Base-by-base conservation (phyloP, 2,797 vertebrate species). In the Lepus oiostolus region DNA sequence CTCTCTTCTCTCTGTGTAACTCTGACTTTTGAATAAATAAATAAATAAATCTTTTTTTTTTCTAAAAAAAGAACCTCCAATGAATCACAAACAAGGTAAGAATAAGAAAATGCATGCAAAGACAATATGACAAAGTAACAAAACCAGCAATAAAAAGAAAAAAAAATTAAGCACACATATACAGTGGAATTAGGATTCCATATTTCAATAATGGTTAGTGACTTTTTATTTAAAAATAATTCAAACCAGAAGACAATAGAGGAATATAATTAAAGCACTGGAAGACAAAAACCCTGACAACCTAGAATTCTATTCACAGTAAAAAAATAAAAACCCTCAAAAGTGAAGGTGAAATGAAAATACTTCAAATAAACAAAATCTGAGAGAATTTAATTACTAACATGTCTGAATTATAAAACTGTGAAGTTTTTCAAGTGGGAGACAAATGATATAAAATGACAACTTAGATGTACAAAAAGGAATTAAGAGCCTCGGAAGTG, bases 351-450 rank as follows among this genome's bases (percentile, higher is more conserved):
- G 30, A 52, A 70, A 76, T n/a, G 84, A 86, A 77, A 85, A 60
- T 22, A 72, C 76, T 30, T 92, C 70, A 86, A 24, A 50, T 65
- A 60, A 86, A 67, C 16, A 71, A 72, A 77, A 85, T 38, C 21
- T 70, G 52, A 32, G 26, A 42, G 7, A 71, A 65, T 79, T 67
- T 71, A 65, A 89, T 94, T 77, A n/a, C 11, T 16, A 90, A 35
- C 47, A 68, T 7, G 47, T 3, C 63, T 75, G 21, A 75, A 21
- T 38, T 70, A 68, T 52, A 62, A 71, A 92, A 68, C 68, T 30
- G 30, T 52, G 52, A 88, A 75, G n/a, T 63, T 60, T 92, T 94
- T 94, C 76, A 83, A 60, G 47, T 24, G 67, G 62, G 24, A 77
- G 17, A 58, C 52, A 86, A 87, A 79, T 65, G 32, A 79, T 42